Evolutionary conservation across 2,113 vertebrate genomes (phyloP).

Genomic region (Accipiter cooperii): DNA sequence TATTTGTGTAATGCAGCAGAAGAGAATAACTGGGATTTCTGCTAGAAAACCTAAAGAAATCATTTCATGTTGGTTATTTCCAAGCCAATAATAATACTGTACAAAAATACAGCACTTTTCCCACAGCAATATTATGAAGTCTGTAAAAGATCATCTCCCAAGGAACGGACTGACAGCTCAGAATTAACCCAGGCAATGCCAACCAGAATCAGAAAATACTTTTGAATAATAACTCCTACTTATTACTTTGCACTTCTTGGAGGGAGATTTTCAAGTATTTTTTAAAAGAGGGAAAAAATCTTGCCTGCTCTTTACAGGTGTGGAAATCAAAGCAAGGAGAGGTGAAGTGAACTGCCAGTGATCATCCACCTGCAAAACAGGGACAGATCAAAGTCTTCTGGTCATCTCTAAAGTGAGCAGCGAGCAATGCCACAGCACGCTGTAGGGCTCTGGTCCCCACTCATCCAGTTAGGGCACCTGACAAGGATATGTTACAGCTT

Average conservation of each 20-base stretch:
- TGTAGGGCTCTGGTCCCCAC: not conserved
- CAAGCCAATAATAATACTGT: slow-evolving; percentile 23
- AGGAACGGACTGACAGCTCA: not conserved
- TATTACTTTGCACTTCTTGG: not conserved
- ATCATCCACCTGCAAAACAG: not conserved
- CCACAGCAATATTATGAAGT: not conserved
- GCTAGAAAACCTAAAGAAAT: slow-evolving; percentile 46
- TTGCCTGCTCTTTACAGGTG: not conserved
- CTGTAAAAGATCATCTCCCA: not conserved
- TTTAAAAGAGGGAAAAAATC: not conserved
- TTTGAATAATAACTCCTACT: not conserved
- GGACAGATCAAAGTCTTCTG: not conserved
- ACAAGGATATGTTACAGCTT: not conserved
- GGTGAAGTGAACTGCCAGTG: not conserved
- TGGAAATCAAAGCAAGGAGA: not conserved
- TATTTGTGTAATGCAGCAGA: slow-evolving; percentile 38
- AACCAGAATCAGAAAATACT: not conserved
- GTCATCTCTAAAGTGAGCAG: not conserved
- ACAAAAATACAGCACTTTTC: not conserved
- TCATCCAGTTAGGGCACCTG: not conserved
- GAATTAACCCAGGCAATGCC: not conserved
- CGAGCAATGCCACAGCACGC: rapidly evolving
- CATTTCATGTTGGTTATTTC: slow-evolving; percentile 6
- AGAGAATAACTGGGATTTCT: slow-evolving; percentile 33
- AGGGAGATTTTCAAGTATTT: not conserved